These are phyloP conservation scores for Himalopsyche tibetana DNA, from an alignment of 2,888 invertebrate species.

Conservation along the genomic window DNA sequence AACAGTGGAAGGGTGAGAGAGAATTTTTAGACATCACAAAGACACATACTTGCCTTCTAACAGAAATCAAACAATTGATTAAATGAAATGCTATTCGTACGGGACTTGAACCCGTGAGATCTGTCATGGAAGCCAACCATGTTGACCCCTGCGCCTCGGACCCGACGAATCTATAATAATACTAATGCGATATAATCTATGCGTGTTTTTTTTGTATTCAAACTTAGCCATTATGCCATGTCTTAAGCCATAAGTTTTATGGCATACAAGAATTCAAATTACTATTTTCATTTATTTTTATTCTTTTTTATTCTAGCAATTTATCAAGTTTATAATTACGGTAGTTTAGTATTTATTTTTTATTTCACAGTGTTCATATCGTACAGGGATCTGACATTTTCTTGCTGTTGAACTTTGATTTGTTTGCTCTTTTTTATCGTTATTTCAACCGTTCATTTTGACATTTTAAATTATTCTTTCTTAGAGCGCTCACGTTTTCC, in stretches of 20 bases:
- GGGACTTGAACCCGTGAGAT: too few species aligned
- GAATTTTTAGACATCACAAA: too few species aligned
- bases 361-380: neutral
- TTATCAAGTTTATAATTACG: slow-evolving; percentile 10
- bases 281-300: neutral
- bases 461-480: neutral
- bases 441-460: slow-evolving; percentile 13
- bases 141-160: too few species aligned
- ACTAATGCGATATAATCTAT: too few species aligned
- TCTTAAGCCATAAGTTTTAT: neutral
- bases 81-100: too few species aligned
- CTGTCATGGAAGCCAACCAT: too few species aligned
- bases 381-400: slow-evolving; percentile 1
- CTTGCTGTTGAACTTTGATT: slow-evolving; percentile 11
- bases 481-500: too few species aligned
- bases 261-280: neutral
- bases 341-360: neutral
- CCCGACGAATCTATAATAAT: too few species aligned
- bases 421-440: neutral
- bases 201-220: too few species aligned
- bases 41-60: too few species aligned
- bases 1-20: too few species aligned
- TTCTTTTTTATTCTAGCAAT: neutral
- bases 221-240: neutral
- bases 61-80: too few species aligned